Percentiles rank a stretch among this genome's conserved stretches.
phyloP scores from a whole-genome alignment of 2,797 vertebrate genomes.

The Orestias chungarensis region DNA sequence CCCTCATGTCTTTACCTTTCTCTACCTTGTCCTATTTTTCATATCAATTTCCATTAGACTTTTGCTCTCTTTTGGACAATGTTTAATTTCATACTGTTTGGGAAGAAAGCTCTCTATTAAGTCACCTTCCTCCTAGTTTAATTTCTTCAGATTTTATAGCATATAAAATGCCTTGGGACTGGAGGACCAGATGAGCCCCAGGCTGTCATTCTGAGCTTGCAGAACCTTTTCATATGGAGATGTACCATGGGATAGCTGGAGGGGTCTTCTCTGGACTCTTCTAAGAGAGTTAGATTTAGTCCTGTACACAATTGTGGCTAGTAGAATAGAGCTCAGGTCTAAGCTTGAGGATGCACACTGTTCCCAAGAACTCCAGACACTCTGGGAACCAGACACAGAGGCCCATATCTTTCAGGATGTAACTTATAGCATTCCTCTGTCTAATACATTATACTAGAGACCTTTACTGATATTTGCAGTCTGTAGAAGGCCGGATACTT shows the following conservation, averaged over 20 bases:
- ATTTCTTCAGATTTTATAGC: conserved; percentile 61
- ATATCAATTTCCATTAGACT: conserved; percentile 51
- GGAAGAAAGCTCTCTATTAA: conserved; percentile 40
- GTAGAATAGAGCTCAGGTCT: conserved; percentile 27
- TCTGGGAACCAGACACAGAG: conserved; percentile 46
- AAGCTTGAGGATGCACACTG: conserved; percentile 46
- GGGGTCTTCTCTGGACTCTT: conserved; percentile 55
- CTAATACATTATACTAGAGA: conserved; percentile 58
- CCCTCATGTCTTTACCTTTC: conserved; percentile 55
- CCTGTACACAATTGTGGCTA: conserved; percentile 40
- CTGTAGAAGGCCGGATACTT: conserved; percentile 65
- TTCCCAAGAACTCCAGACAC: conserved; percentile 61
- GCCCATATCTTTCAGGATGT: conserved; percentile 51
- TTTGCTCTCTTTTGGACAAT: conserved; percentile 53
- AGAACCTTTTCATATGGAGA: conserved; percentile 75
- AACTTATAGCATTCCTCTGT: conserved; percentile 71
- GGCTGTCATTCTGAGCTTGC: conserved; percentile 73
- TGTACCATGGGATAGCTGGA: conserved; percentile 52
- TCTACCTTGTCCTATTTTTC: conserved; percentile 50
- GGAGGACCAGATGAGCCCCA: conserved; percentile 56
- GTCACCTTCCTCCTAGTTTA: conserved; percentile 39
- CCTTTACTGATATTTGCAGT: conserved; percentile 67
- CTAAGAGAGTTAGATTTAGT: conserved; percentile 58
- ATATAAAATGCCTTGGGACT: conserved; percentile 61
- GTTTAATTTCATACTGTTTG: conserved; percentile 64